Conservation (phyloP, 35 echinoderm and acorn worm genomes). For the Ptychodera flava region DNA sequence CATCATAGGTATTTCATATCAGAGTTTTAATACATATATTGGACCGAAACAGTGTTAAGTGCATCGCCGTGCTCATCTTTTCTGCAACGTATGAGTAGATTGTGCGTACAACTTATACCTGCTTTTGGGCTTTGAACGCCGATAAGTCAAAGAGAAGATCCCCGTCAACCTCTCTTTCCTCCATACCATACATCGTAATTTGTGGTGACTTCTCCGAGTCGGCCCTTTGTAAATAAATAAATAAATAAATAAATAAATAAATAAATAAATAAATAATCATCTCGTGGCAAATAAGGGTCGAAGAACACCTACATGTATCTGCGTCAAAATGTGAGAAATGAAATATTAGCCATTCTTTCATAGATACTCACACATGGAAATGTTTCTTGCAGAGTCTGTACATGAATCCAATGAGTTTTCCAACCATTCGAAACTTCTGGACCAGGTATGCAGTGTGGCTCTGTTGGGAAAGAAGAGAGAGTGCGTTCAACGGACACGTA, state of each 20-base stretch:
- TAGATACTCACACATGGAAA: neutral
- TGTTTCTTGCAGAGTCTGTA: neutral
- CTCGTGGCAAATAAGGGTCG: too few species aligned
- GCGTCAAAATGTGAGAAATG: too few species aligned
- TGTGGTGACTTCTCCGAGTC: neutral
- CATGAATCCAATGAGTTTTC: neutral
- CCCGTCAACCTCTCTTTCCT: neutral
- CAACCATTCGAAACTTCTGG: neutral
- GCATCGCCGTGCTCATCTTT: too few species aligned
- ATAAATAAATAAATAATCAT: neutral
- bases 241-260: neutral
- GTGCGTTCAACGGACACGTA: too few species aligned
- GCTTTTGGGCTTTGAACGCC: neutral
- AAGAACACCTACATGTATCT: too few species aligned
- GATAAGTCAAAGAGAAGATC: neutral
- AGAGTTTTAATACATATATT: too few species aligned
- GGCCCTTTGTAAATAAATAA: neutral
- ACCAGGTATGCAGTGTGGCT: neutral
- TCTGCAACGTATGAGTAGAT: too few species aligned
- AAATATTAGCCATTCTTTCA: too few species aligned
- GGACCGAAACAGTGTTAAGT: too few species aligned
- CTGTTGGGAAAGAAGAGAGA: too few species aligned
- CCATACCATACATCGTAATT: neutral
- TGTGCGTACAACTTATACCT: neutral
- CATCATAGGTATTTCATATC: too few species aligned